Evolutionary conservation across 1,140 invertebrate species (phyloP).

Genomic region (Scaptodrosophila lebanonensis): DNA sequence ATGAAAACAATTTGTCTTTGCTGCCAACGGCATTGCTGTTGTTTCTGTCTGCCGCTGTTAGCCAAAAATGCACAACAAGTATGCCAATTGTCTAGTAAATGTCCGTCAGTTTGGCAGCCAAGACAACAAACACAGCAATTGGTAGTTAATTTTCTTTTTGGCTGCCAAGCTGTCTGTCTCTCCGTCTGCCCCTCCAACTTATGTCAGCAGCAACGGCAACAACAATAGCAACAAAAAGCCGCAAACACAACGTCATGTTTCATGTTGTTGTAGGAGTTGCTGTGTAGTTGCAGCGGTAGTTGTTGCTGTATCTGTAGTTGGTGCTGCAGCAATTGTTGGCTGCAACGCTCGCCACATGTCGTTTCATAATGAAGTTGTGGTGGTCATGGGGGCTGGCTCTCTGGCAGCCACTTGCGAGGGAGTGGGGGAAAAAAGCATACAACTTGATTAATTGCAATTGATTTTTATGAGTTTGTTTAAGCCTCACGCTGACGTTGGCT

Average conservation of each 20-base stretch:
- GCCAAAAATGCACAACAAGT: no score
- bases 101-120: slow-evolving; percentile 1
- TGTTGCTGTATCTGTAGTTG: no score
- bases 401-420: slow-evolving; percentile 2
- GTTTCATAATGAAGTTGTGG: no score
- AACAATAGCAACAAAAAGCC: slow-evolving; percentile 9
- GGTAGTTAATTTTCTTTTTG: slow-evolving; percentile 19
- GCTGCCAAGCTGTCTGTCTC: no score
- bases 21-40: no score
- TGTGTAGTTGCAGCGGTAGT: slow-evolving; percentile 7
- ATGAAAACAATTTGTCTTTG: no score
- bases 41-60: no score
- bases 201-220: neutral
- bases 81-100: slow-evolving; percentile 8
- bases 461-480: slow-evolving; percentile 60
- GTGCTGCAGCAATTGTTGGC: no score
- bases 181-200: slow-evolving; percentile 5
- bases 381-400: no score
- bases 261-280: slow-evolving; percentile 10
- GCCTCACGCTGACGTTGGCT: slow-evolving; percentile 9
- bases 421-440: neutral
- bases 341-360: no score
- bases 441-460: slow-evolving; percentile 63
- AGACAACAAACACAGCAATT: neutral
- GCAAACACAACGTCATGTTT: no score